Base-by-base conservation (phyloP, 1,140 invertebrate species). In the Caenorhabditis briggsae region DNA sequence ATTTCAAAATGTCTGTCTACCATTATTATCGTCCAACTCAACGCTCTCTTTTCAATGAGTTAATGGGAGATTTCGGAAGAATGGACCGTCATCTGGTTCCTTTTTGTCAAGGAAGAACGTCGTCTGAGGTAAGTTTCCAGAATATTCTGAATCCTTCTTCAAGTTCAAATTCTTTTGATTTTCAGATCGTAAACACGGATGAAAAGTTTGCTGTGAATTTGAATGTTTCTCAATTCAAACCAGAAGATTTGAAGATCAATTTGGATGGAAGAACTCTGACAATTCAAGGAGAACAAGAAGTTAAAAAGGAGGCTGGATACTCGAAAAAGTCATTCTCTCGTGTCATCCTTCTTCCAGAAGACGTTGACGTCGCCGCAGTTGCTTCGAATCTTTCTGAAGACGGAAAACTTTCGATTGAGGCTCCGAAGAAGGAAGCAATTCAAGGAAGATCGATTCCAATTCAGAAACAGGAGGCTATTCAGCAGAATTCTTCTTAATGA, bases 361-460 rank as follows among this genome's bases (percentile, higher is more conserved):
- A 86, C 41, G 85, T 86, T 2, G 59, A 82, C 25, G 55, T 64
- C 25, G 18, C 53, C 25, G 58, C 46, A 6, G 64, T 86, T 70
- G 53, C 74, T 23, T 86, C 85, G 16, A 55, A 70, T 59, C 59
- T 86, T 11, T 56, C 85, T 5, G 85, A 86, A 53, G 56, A 56
- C 23, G 85, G 85, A 61, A 64, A 56, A 53, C 85, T 86, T 55
- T 82, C 85, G n/a, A 86, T 86, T 25, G 85, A 86, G 46, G 85
- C 74, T 11, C 85, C 85, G 50, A 86, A 86, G 55, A 86, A 61
- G 33, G 58, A 85, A 74, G 20, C 65, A 5, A 53, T 78, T 78
- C 70, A 50, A 50, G 70, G 70, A 78, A 78, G 46, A 78, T 78
- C 70, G 0, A 78, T 78, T 78, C 46, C 46, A 23, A 78, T 78